A percentile compares a stretch with the other conserved stretches of the same genome.
phyloP scores from a whole-genome alignment of 1,140 invertebrate species.

The Parasteatoda tepidariorum region DNA sequence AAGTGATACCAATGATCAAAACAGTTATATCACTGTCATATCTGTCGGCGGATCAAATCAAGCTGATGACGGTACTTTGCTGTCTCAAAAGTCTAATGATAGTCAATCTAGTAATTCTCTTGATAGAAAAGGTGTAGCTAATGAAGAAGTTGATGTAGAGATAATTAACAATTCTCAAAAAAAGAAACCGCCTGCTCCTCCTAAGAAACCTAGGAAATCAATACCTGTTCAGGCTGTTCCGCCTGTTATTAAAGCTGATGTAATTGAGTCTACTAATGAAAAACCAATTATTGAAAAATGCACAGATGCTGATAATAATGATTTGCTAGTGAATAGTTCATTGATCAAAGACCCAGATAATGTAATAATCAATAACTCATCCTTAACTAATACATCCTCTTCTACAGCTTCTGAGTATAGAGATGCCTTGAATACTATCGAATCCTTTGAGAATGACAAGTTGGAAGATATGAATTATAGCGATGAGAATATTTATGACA shows the following conservation, averaged over 20 bases:
- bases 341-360: conserved; percentile 39
- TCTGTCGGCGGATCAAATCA: conserved; percentile 35
- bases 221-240: conserved; percentile 44
- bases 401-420: conserved; percentile 18
- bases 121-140: neutral
- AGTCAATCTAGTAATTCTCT: neutral
- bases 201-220: conserved; percentile 56
- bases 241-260: conserved; percentile 20
- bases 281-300: conserved; percentile 17
- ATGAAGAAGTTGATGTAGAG: conserved; percentile 14
- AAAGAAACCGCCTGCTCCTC: conserved; percentile 59
- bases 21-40: conserved; percentile 55
- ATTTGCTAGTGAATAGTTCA: conserved; percentile 20
- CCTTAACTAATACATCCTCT: conserved; percentile 22
- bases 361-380: conserved; percentile 1
- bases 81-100: neutral
- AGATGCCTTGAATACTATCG: neutral
- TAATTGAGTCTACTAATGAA: neutral
- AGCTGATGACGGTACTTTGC: neutral
- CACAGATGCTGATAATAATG: neutral
- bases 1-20: conserved; percentile 18
- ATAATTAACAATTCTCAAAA: conserved; percentile 17
- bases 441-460: neutral
- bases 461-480: conserved; percentile 44
- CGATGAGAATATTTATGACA: conserved; percentile 64